phyloP scores from a whole-genome alignment of 2,797 vertebrate species.

The Cetoscarus ocellatus region DNA sequence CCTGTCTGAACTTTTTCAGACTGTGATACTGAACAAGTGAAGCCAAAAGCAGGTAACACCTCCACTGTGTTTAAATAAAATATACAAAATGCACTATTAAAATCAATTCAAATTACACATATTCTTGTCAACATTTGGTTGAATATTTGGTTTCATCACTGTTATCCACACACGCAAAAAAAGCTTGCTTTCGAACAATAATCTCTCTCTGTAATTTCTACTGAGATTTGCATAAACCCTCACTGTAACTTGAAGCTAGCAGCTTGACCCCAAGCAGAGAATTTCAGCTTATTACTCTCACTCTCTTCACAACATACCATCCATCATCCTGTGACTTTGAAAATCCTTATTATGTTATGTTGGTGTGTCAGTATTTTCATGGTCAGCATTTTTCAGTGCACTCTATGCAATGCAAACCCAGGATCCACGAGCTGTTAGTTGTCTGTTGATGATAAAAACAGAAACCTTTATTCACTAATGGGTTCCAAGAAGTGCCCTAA shows the following conservation, averaged over 20 bases:
- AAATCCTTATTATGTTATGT: constrained; percentile 25
- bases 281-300: constrained; percentile 15
- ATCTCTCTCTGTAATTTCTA: neutral
- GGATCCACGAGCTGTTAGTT: neutral
- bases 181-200: constrained; percentile 1
- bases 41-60: too few species aligned
- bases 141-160: too few species aligned
- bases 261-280: constrained; percentile 8
- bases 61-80: too few species aligned
- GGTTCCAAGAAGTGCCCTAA: neutral
- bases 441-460: constrained; percentile 3
- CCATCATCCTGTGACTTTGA: constrained; percentile 37
- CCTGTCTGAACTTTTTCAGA: too few species aligned
- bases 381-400: constrained; percentile 29
- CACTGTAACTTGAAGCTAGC: constrained; percentile 2
- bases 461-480: neutral
- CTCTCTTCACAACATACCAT: constrained; percentile 19
- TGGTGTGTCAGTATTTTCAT: constrained; percentile 19
- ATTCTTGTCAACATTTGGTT: too few species aligned
- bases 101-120: too few species aligned
- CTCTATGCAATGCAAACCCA: constrained; percentile 2
- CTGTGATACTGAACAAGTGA: too few species aligned
- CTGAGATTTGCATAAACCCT: neutral
- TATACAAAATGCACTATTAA: too few species aligned
- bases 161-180: constrained; percentile 2